Evolutionary conservation across 2,113 vertebrate genomes (phyloP).

Genomic region (Rhinogobius similis): DNA sequence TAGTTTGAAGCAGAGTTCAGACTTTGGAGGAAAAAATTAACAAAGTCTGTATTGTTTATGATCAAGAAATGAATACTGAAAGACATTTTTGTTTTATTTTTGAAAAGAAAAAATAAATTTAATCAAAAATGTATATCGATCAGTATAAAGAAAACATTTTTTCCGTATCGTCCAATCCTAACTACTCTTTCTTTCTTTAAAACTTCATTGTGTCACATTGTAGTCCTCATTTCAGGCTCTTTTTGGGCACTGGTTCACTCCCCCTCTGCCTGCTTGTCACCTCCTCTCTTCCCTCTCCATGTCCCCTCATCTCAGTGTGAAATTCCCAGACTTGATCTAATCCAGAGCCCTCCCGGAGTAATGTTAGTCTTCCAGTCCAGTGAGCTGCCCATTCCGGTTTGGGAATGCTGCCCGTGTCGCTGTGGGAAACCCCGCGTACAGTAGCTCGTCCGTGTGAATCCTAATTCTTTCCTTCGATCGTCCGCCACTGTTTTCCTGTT

Average conservation of each 20-base stretch:
- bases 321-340: slow-evolving; percentile 76
- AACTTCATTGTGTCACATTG: slow-evolving; percentile 3
- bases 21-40: too few species aligned
- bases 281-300: slow-evolving; percentile 41
- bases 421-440: slow-evolving; percentile 70
- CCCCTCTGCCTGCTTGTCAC: slow-evolving; percentile 18
- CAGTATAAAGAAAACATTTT: too few species aligned
- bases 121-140: too few species aligned
- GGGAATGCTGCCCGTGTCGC: slow-evolving; percentile 71
- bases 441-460: slow-evolving; percentile 38
- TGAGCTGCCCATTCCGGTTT: slow-evolving; percentile 76
- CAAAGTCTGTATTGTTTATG: too few species aligned
- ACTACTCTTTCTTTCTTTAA: too few species aligned
- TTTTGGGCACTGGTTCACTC: slow-evolving; percentile 24
- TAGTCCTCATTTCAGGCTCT: slow-evolving; percentile 33
- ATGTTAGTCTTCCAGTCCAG: slow-evolving; percentile 82
- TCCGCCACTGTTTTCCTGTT: slow-evolving; percentile 20
- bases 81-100: too few species aligned
- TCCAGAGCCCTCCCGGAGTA: slow-evolving; percentile 76
- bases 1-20: too few species aligned
- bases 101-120: too few species aligned
- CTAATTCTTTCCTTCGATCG: not conserved
- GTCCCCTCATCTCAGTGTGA: slow-evolving; percentile 60
- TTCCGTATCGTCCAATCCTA: too few species aligned
- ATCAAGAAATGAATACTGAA: too few species aligned